phyloP scores from a whole-genome alignment of 1,140 invertebrate genomes.

The Mactra quadrangularis region DNA sequence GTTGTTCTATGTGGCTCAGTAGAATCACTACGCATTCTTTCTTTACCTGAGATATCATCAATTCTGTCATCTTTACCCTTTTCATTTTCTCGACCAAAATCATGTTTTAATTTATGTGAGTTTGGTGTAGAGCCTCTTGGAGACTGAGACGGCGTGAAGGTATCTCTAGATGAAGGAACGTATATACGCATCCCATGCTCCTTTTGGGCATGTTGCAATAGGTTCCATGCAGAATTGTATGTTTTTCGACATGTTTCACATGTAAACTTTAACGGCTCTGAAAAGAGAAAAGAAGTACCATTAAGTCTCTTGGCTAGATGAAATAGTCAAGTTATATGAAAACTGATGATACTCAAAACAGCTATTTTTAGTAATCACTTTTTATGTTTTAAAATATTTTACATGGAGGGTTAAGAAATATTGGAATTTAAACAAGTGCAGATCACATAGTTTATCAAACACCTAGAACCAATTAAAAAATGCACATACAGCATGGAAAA shows the following conservation, averaged over 20 bases:
- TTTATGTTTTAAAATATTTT: too few relatives aligned
- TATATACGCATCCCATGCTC: slow-evolving; percentile 97
- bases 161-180: slow-evolving; percentile 65
- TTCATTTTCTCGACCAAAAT: slow-evolving; percentile 18
- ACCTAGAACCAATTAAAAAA: too few relatives aligned
- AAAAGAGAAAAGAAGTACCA: slow-evolving; percentile 85
- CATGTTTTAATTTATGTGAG: slow-evolving; percentile 38
- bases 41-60: slow-evolving; percentile 46
- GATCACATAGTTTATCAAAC: too few relatives aligned
- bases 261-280: slow-evolving; percentile 97
- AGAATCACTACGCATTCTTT: slow-evolving; percentile 47
- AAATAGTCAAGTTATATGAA: too few relatives aligned
- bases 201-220: slow-evolving; percentile 97
- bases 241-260: slow-evolving; percentile 97
- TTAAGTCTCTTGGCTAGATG: too few relatives aligned
- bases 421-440: too few relatives aligned
- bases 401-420: too few relatives aligned
- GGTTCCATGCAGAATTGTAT: slow-evolving; percentile 94
- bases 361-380: too few relatives aligned
- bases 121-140: slow-evolving; percentile 47
- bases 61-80: slow-evolving; percentile 40
- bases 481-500: too few relatives aligned
- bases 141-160: slow-evolving; percentile 46
- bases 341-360: too few relatives aligned
- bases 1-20: slow-evolving; percentile 60